Evolutionary conservation across 2,888 invertebrate species (phyloP).

Genomic region (Onchidella celtica): DNA sequence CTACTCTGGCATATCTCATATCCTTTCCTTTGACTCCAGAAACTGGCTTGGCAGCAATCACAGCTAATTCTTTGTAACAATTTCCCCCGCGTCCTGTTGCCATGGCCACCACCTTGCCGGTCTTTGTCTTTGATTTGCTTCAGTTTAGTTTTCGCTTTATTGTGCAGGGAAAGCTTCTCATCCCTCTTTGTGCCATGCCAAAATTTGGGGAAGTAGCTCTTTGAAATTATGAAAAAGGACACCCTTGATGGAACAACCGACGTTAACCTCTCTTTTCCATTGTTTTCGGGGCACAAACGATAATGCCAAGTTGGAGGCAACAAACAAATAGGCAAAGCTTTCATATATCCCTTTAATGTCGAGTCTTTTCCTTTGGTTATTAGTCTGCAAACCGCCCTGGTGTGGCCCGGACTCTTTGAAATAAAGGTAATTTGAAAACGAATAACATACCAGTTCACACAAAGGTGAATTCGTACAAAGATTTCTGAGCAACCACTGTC

Average conservation of each 20-base stretch:
- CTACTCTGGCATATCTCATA: no score
- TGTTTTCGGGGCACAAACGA: not conserved
- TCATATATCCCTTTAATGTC: conserved; percentile 14
- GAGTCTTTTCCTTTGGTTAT: conserved; percentile 1
- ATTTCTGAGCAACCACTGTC: no score
- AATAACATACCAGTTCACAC: no score
- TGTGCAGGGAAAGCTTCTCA: not conserved
- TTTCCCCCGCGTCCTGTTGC: no score
- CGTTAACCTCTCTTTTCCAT: not conserved
- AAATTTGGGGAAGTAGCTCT: conserved; percentile 3
- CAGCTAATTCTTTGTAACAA: no score
- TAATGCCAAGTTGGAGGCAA: not conserved
- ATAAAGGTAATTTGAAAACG: conserved; percentile 16
- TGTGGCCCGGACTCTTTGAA: conserved; percentile 29
- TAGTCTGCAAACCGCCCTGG: conserved; percentile 12
- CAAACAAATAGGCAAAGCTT: conserved; percentile 21
- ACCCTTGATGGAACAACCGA: not conserved
- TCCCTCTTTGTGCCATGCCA: not conserved
- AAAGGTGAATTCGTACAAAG: no score
- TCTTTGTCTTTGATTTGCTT: no score
- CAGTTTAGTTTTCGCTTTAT: not conserved
- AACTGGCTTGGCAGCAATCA: no score
- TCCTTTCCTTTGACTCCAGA: no score
- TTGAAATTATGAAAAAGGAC: conserved; percentile 16
- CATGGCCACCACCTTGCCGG: not conserved